Base-by-base conservation (phyloP, 1,140 invertebrate genomes). In the Hyles vespertilio region DNA sequence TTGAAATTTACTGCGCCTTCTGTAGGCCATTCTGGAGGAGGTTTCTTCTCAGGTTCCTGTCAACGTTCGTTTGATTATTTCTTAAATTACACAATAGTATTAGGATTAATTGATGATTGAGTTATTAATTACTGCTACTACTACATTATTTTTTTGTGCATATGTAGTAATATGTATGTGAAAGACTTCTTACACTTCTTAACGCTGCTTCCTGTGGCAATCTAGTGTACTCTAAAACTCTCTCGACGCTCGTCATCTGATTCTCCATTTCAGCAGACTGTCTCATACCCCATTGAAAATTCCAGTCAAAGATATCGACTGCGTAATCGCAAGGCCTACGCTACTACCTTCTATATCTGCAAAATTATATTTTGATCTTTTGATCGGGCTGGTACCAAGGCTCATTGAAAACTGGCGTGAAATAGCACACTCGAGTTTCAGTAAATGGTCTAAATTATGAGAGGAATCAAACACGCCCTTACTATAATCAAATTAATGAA, bases 241-340 rank as follows among this genome's bases (percentile, higher is more conserved):
- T 89, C 85, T 96, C 95, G 0, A 96, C 95, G 0, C 94, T 92
- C 77, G 95, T 95, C 90, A 96, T 92, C 63, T 94, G 92, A 81
- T 95, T 96, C 54, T 95, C 92, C 40, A 96, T 94, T 81, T 96
- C 95, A 0, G 95, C 93, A 10, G 93, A 93, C 73, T 96, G 95
- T 55, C 94, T 89, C 58, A 97, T 93, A 3, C 94, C 95, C 91
- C 94, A 96, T 87, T 97, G 96, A 54, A 98, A 92, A 94, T 93
- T 0, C 95, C 94, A 4, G 94, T 94, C 48, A 98, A 77, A 1
- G 93, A 92, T 68, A 97, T 91, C 0, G 94, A 92, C 76, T 97
- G 96, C 0, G 96, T 95, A 57, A 98, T 94, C 0, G 94, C 94
- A 11, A 98, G 81, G 6, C 97, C 97, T 12, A 97, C 95, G 49